Conservation (phyloP, 2,888 invertebrate genomes). For the Cephonodes hylas region DNA sequence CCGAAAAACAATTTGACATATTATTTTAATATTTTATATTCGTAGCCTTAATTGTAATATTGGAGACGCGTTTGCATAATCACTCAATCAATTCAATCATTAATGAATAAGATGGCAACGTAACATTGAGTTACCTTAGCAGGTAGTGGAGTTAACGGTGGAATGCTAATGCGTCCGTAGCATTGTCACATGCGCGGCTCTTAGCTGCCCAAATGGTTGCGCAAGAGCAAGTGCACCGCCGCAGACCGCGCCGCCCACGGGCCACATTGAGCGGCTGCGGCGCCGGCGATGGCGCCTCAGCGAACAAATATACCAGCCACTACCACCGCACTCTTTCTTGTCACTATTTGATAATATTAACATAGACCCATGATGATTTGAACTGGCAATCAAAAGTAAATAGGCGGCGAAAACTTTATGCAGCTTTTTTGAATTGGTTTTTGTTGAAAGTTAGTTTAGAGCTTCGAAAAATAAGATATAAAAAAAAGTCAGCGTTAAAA, state of each 20-base stretch:
- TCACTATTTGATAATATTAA: neutral
- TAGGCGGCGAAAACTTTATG: neutral
- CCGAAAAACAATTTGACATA: neutral
- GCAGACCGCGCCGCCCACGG: conserved; percentile 52
- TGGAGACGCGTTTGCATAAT: neutral
- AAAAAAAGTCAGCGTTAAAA: too few species aligned
- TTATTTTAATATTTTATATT: neutral
- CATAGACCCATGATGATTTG: neutral
- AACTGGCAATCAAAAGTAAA: neutral
- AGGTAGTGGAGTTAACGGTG: conserved; percentile 69
- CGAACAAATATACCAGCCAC: neutral
- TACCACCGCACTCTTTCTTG: neutral
- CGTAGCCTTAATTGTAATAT: neutral
- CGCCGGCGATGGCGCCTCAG: conserved; percentile 34
- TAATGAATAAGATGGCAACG: conserved; percentile 3
- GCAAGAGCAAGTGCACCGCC: conserved; percentile 62
- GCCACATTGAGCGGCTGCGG: conserved; percentile 26
- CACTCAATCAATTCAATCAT: neutral
- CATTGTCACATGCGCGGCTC: conserved; percentile 54
- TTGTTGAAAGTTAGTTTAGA: too few species aligned
- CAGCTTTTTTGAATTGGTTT: neutral
- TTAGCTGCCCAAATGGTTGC: conserved; percentile 65
- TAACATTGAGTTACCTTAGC: conserved; percentile 55
- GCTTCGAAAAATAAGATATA: too few species aligned
- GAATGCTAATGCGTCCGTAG: conserved; percentile 70